Evolutionary conservation across 2,888 invertebrate species (phyloP), one percentile per base, ranked within the genome.

Genomic region (Lissocephala sabroskyi): DNA sequence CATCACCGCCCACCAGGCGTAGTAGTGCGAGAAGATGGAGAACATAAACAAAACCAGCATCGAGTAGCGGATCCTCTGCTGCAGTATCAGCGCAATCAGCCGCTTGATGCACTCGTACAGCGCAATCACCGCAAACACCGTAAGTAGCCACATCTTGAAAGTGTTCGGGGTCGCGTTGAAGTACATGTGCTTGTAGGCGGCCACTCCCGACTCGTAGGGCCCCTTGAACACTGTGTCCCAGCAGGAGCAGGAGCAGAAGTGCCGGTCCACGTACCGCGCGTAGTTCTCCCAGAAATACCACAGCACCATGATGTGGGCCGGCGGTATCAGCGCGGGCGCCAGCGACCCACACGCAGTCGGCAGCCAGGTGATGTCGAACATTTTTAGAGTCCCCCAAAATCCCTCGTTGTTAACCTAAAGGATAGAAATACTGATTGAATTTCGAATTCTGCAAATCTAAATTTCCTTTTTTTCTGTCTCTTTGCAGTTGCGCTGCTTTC

Each of bases 141-240:
- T 87, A 14, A 88, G 74, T 23, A 87, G 79, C 91, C 91, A 91
- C 81, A 91, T 91, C 85, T 90, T 90, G 56, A 89, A 83, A 19
- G 87, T 87, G 61, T 90, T 90, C 35, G 85, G 82, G 10, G 90
- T 90, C 35, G 89, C 89, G 80, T 91, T 91, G 81, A 90, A 90
- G 80, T 91, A 91, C 83, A 91, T 87, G 76, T 91, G 90, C 73
- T 91, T 91, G 73, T 89, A 91, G 16, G 89, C 87, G 32, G 89
- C 89, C 53, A 90, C 86, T n/a, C 90, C 90, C 18, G 88, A 87
- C 79, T 91, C 90, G 70, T 91, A 91, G 9, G 89, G 88, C 10
- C 90, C 91, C 87, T 91, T 91, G 75, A 91, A 91, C 5, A 92
- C 88, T 0, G 91, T 92, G 75, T 92, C 92, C 90, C 92, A 92